Conservation (phyloP, 2,797 vertebrate genomes). For the Esox lucius region DNA sequence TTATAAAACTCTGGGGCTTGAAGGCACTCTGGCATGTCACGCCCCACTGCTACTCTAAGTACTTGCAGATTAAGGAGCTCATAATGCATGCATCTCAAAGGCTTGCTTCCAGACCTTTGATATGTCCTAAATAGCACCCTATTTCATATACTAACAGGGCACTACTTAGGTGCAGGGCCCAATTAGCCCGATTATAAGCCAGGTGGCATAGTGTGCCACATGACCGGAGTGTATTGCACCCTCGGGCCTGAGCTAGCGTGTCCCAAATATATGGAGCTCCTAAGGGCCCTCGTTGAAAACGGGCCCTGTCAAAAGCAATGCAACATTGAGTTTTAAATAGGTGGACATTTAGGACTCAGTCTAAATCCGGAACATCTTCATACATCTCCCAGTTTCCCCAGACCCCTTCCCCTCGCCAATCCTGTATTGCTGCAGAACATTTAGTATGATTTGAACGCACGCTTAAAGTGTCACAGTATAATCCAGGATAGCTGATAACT, state of each 20-base stretch:
- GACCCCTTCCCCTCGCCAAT: background rate
- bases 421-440: background rate
- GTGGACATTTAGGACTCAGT: background rate
- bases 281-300: background rate
- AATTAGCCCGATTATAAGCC: slow-evolving; percentile 5
- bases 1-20: slow-evolving; percentile 19
- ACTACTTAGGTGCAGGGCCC: background rate
- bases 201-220: slow-evolving; percentile 7
- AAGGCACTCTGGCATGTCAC: slow-evolving; percentile 10
- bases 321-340: background rate
- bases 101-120: background rate
- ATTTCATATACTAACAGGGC: background rate
- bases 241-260: background rate
- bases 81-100: slow-evolving; percentile 29
- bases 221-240: background rate
- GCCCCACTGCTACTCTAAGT: slow-evolving; percentile 6
- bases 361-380: no score
- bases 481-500: background rate
- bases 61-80: slow-evolving; percentile 28
- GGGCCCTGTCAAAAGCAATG: background rate
- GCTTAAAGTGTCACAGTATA: background rate
- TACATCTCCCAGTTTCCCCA: background rate
- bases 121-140: background rate
- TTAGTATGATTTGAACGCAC: background rate
- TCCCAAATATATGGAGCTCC: background rate